Evolutionary conservation across 2,888 invertebrate species (phyloP).

Genomic region (Mantis religiosa): DNA sequence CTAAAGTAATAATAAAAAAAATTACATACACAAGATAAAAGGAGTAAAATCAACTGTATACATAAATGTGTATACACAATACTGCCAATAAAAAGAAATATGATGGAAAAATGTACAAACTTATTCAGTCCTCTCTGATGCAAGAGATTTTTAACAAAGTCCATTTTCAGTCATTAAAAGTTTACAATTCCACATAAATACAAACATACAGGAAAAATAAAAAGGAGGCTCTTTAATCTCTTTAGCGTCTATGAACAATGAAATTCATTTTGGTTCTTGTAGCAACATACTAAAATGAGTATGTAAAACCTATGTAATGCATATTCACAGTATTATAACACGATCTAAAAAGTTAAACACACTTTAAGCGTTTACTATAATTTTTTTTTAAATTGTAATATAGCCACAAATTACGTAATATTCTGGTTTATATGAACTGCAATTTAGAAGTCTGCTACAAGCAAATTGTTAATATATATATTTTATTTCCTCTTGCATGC

Average conservation of each 20-base stretch:
- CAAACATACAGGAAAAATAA: slow-evolving; percentile 25
- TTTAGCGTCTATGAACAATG: not conserved
- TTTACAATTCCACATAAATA: slow-evolving; percentile 24
- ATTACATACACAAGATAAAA: not conserved
- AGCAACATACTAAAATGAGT: slow-evolving; percentile 15
- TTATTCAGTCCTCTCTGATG: not conserved
- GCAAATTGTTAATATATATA: slow-evolving; percentile 5
- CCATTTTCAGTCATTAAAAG: slow-evolving; percentile 14
- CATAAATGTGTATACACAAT: not conserved
- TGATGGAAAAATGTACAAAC: not conserved
- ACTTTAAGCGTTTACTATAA: slow-evolving; percentile 19
- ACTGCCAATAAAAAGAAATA: not conserved
- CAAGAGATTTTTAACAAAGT: slow-evolving; percentile 6
- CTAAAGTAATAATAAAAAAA: not conserved
- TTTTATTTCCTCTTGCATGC: slow-evolving; percentile 4
- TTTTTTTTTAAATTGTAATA: slow-evolving; percentile 6
- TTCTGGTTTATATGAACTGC: not conserved
- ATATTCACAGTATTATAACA: slow-evolving; percentile 17
- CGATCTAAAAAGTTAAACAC: slow-evolving; percentile 16
- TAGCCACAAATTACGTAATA: slow-evolving; percentile 12
- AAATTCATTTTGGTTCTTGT: slow-evolving; percentile 3
- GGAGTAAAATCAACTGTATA: not conserved
- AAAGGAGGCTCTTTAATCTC: not conserved
- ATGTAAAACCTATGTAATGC: slow-evolving; percentile 20
- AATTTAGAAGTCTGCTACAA: slow-evolving; percentile 9